phyloP scores from a whole-genome alignment of 1,140 invertebrate species.

The Gonatopus flavifemur region DNA sequence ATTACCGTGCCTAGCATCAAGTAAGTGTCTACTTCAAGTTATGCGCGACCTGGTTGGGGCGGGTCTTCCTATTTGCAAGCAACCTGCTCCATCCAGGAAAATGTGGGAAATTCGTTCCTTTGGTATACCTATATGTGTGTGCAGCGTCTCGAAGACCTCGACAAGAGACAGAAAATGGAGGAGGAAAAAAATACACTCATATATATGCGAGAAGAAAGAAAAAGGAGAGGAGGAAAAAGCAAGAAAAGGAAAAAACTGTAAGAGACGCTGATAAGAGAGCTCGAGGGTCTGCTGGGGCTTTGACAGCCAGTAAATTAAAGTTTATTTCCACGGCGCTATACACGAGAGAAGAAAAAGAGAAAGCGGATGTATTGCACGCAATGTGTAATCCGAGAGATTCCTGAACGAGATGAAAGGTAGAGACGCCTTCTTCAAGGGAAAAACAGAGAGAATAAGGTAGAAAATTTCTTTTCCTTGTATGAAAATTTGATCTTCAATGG shows the following conservation, averaged over 20 bases:
- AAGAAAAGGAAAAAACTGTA: conserved; percentile 7
- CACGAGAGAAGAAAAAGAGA: too few relatives aligned
- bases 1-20: conserved; percentile 27
- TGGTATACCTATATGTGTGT: too few relatives aligned
- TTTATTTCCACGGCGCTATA: conserved; percentile 34
- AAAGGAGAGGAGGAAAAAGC: not conserved
- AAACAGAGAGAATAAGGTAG: too few relatives aligned
- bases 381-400: conserved; percentile 30
- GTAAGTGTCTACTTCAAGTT: conserved; percentile 21
- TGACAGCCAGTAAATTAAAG: conserved; percentile 37
- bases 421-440: too few relatives aligned
- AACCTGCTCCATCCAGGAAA: conserved; percentile 7
- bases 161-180: not conserved
- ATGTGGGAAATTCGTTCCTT: conserved; percentile 11
- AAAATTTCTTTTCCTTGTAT: too few relatives aligned
- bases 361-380: conserved; percentile 28
- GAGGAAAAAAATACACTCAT: too few relatives aligned
- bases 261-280: conserved; percentile 28
- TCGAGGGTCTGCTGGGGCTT: conserved; percentile 30
- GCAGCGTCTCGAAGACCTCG: not conserved
- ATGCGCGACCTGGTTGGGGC: conserved; percentile 5
- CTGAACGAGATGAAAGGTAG: conserved; percentile 27
- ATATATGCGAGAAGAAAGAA: not conserved
- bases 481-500: too few relatives aligned
- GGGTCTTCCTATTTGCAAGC: conserved; percentile 14